Conservation (phyloP, 2,113 vertebrate species). For the Charina bottae region DNA sequence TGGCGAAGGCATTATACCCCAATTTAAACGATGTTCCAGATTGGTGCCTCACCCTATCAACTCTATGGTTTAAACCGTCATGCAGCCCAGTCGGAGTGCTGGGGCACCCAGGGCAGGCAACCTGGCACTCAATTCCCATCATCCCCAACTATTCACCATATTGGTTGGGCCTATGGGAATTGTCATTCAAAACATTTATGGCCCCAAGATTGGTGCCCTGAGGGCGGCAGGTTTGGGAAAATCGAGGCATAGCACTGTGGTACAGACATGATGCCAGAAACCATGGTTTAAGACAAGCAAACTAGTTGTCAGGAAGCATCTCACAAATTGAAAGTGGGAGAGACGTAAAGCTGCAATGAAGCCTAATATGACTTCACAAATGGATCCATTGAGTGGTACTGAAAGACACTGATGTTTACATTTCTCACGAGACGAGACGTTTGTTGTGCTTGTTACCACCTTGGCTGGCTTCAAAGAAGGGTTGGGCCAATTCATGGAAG, state of each 20-base stretch:
- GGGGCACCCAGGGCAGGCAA: background rate
- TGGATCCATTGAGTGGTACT: background rate
- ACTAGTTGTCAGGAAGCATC: background rate
- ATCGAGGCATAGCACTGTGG: too few species aligned
- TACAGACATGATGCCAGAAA: background rate
- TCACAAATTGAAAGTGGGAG: background rate
- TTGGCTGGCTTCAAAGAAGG: too few species aligned
- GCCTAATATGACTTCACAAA: background rate
- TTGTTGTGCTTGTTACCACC: too few species aligned
- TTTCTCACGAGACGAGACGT: too few species aligned
- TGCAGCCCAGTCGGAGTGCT: background rate
- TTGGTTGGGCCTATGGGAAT: too few species aligned
- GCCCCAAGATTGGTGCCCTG: background rate
- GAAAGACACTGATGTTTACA: background rate
- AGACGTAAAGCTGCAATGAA: background rate
- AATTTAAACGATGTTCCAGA: background rate
- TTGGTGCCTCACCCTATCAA: background rate
- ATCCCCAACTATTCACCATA: too few species aligned
- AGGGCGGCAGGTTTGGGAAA: too few species aligned
- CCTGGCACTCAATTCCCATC: background rate
- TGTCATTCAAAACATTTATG: too few species aligned
- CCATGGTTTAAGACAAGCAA: background rate
- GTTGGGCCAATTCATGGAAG: background rate
- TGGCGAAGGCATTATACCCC: background rate
- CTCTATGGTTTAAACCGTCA: background rate